Evolutionary conservation across 2,888 invertebrate genomes (phyloP), one percentile per base, ranked within the genome.

Genomic region (Cryptus armator): DNA sequence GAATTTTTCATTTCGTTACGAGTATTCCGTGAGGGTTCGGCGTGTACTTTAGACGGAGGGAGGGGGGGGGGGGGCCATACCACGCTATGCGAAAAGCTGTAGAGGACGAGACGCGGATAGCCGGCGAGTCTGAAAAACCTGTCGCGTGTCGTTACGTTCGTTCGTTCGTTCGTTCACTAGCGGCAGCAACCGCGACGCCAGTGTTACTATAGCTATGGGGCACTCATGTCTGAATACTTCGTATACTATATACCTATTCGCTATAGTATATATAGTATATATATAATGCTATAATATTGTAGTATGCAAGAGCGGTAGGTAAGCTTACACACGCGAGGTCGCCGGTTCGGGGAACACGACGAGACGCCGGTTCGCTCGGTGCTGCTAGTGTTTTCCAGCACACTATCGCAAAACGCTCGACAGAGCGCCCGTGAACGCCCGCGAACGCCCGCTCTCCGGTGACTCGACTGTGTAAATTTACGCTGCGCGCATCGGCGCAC

Each of bases 401-500:
- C 74, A 81, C 81, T 14, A 48, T 81, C 56, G 78, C 64, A 66
- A 81, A 81, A 84, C 74, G 48, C 32, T 37, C 78, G 72, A 24
- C 76, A 51, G 71, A 74, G 72, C 48, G 80, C 76, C 76, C 75
- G 72, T 70, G 59, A 71, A 71, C 51, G 66, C 64, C 48, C 14
- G 37, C 74, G 29, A 14, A 44, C 66, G 24, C 74, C 56, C 46
- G 16, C 43, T 74, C 48, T 53, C 10, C 71, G 72, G 64, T 32
- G 70, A 80, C 74, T 78, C 74, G 70, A 70, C 78, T 76, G 82
- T 85, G 82, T 66, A 81, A 82, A 82, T 82, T 85, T 79, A 72
- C 85, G 79, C 66, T 72, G 68, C 48, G 85, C 78, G 85, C 78
- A 85, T 82, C 71, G 66, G 75, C 82, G 79, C 85, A 66, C 84